Conservation (phyloP, 1,140 invertebrate species). For the Hesperophylax magnus region DNA sequence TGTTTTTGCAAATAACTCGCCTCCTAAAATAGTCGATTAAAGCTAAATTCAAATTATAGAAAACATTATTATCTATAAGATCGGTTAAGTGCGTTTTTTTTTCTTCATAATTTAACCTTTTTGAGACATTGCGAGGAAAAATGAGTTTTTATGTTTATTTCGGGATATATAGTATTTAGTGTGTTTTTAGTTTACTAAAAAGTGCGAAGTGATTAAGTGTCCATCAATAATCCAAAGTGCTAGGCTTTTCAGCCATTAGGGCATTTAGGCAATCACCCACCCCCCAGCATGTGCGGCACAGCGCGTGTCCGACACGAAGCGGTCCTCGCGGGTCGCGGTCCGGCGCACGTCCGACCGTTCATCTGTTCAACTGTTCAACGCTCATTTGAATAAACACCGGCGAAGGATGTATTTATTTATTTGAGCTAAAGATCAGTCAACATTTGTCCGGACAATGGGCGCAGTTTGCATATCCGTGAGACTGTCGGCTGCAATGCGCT, state of each 20-base stretch:
- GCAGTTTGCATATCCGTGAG: slow-evolving; percentile 46
- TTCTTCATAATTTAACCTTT: too few relatives aligned
- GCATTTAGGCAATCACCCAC: background rate
- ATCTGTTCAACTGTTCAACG: slow-evolving; percentile 1
- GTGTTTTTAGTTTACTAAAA: too few relatives aligned
- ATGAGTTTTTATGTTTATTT: too few relatives aligned
- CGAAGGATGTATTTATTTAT: slow-evolving; percentile 48
- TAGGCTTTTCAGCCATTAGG: background rate
- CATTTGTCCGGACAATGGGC: slow-evolving; percentile 50
- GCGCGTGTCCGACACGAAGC: slow-evolving; percentile 27
- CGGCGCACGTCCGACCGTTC: slow-evolving; percentile 7
- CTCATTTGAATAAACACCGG: slow-evolving; percentile 44
- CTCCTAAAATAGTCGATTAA: too few relatives aligned
- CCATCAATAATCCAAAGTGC: too few relatives aligned
- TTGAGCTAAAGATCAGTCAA: slow-evolving; percentile 52
- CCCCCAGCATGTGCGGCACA: slow-evolving; percentile 12
- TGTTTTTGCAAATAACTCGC: too few relatives aligned
- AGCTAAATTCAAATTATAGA: too few relatives aligned
- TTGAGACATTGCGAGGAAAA: too few relatives aligned
- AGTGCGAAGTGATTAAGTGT: too few relatives aligned
- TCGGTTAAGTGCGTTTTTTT: too few relatives aligned
- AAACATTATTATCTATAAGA: too few relatives aligned
- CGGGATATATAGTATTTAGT: too few relatives aligned
- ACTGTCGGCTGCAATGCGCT: slow-evolving; percentile 21
- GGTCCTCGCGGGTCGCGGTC: slow-evolving; percentile 9